Evolutionary conservation across 2,888 invertebrate genomes (phyloP), one percentile per base, ranked within the genome.

Genomic region (Pristionchus maxplancki): DNA sequence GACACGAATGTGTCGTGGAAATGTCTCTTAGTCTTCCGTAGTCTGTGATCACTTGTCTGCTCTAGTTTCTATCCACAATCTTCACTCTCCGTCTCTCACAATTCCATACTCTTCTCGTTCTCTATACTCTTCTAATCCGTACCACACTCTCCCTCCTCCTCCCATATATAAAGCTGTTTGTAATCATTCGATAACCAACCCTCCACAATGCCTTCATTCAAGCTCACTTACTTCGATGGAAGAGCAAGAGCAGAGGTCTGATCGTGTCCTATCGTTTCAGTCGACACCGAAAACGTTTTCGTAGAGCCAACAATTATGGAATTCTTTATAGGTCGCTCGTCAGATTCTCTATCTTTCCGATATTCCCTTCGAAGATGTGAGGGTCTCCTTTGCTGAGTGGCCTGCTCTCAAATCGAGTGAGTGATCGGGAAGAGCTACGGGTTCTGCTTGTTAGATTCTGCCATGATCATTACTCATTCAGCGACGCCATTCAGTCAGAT

Each of bases 281-380:
- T 64, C 31, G n/a, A 64, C 6, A 4, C 6, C 11, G 28, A 64
- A 64, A 28, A 28, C 31, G 6, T 17, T 13, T 5, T 64, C 5
- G 64, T 13, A n/a, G n/a, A n/a, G n/a, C n/a, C n/a, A n/a, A n/a
- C 8, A 2, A 13, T 64, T 6, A 4, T 9, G 1, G 11, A 11
- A 11, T 28, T 37, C 58, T 58, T n/a, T 17, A 24, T 20, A 74
- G 71, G 71, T 74, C 0, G 71, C 71, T 74, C 71, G 40, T 17
- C 37, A 74, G 20, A 74, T 74, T 24, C 40, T 74, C 24, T 40
- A 74, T 24, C 71, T 74, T 1, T 20, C 71, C n/a, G 71, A 74
- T 74, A 9, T 74, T 40, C 71, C 71, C 6, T 74, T 74, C 71
- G 71, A 74, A 74, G 71, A 74, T 24, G 71, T 74, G 24, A 37